These are phyloP conservation scores for Syngnathus typhle DNA, from an alignment of 2,113 vertebrate genomes.

Conservation along the genomic window DNA sequence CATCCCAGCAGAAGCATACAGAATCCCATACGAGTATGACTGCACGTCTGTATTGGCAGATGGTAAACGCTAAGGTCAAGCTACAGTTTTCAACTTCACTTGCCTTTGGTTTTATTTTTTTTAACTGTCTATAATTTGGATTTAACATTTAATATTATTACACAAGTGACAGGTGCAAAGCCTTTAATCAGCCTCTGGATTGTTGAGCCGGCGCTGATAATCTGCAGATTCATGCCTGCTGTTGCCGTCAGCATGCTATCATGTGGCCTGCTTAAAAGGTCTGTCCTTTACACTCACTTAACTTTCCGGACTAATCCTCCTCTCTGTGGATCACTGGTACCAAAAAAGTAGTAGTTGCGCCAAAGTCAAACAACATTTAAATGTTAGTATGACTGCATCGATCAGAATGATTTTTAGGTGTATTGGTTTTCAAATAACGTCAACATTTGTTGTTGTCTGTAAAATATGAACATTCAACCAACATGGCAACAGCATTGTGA, in stretches of 20 bases:
- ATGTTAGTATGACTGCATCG: background rate
- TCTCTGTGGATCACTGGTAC: constrained; percentile 21
- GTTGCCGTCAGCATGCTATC: constrained; percentile 35
- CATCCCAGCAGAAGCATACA: background rate
- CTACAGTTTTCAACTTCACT: background rate
- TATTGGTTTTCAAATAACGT: background rate
- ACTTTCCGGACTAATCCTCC: constrained; percentile 29
- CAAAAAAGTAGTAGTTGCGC: constrained; percentile 10
- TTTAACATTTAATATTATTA: constrained; percentile 61
- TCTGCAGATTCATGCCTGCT: constrained; percentile 49
- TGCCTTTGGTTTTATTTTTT: constrained; percentile 10
- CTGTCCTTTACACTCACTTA: constrained; percentile 31
- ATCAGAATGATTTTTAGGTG: background rate
- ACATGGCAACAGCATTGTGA: too few relatives aligned
- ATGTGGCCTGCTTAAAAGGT: constrained; percentile 35
- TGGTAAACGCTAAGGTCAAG: background rate
- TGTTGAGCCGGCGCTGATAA: constrained; percentile 46
- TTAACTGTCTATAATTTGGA: constrained; percentile 60
- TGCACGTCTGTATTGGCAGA: background rate
- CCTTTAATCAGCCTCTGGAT: constrained; percentile 62
- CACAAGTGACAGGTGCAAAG: constrained; percentile 66
- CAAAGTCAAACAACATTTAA: constrained; percentile 1
- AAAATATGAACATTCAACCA: background rate
- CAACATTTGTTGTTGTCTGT: background rate
- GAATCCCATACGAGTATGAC: background rate